Base-by-base conservation (phyloP, 2,888 invertebrate genomes). In the Eubasilissa splendida region DNA sequence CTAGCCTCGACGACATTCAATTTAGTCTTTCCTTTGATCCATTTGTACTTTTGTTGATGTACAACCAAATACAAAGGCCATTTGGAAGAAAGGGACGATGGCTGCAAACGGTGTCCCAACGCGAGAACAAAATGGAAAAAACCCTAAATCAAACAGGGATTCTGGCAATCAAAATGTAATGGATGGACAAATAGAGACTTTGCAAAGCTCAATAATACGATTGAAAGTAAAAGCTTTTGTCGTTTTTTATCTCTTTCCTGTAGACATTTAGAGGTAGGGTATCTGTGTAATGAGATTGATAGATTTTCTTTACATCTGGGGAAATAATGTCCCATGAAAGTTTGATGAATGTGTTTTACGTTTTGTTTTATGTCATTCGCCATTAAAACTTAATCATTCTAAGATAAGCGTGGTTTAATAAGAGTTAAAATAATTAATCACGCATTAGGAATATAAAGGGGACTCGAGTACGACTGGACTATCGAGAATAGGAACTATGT, bases 11-110 rank as follows among this genome's bases (percentile, higher is more conserved):
- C 50, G 58, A 59, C 75, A 58, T 79, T 75, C 59, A 54, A 68
- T 75, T 79, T 68, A 50, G 58, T 52, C 59, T 65, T 56, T 52
- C 68, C 76, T 77, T 77, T 77, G 77, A 77, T 77, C 77, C 79
- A 68, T 75, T 75, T 75, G 75, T 79, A 59, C 75, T 75, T 68
- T 75, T 79, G 75, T 79, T 74, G 73, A 54, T 22, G 58, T 74
- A 73, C 79, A 74, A 74, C 65, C 79, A 65, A 63, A 73, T 68
- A 79, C 65, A 79, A 79, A 79, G 58, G 54, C 79, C 71, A 71
- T 71, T 71, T 59, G 71, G 65, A 63, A 14, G 68, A 14, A 68
- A 65, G 56, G 54, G 52, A 71, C 63, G 58, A 60, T 22, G 71
- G 78, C 78, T 60, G 78, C 12, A 71, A 71, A 78, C 60, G 77